A percentile compares a stretch with the other conserved stretches of the same genome.
phyloP scores from a whole-genome alignment of 1,140 invertebrate species.

The Megalopta genalis region DNA sequence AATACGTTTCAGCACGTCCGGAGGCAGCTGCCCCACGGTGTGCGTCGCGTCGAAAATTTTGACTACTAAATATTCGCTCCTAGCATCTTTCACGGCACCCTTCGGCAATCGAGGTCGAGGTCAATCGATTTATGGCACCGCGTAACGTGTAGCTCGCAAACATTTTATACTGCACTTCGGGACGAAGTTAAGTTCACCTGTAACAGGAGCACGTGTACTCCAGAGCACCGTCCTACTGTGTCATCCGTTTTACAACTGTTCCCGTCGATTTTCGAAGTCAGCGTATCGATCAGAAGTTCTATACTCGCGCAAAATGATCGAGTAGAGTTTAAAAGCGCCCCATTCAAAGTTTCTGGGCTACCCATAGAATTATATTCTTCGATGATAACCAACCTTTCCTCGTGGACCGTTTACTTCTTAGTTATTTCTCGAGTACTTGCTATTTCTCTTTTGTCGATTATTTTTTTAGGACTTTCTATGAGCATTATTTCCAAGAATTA shows the following conservation, averaged over 20 bases:
- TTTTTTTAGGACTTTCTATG: no score
- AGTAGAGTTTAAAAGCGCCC: neutral
- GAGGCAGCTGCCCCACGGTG: no score
- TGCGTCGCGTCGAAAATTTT: neutral
- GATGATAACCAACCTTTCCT: no score
- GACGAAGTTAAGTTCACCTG: neutral
- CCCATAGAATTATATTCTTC: no score
- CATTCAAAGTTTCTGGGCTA: neutral
- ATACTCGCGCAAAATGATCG: neutral
- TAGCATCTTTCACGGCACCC: neutral
- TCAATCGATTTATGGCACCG: slow-evolving; percentile 26
- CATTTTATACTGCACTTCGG: slow-evolving; percentile 1
- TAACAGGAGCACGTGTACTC: slow-evolving; percentile 3
- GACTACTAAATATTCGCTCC: neutral
- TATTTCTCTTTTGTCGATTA: no score
- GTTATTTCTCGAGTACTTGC: no score
- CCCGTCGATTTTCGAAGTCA: neutral
- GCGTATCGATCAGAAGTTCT: neutral
- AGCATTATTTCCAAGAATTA: no score
- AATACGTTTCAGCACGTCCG: no score
- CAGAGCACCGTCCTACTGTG: neutral
- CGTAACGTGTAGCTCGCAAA: slow-evolving; percentile 1
- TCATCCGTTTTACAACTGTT: slow-evolving; percentile 23
- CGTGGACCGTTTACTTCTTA: neutral
- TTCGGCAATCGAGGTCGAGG: slow-evolving; percentile 11